Percentiles rank a stretch among this genome's conserved stretches.
Conservation (phyloP, 2,113 vertebrate species). For the Macroglossus sobrinus region DNA sequence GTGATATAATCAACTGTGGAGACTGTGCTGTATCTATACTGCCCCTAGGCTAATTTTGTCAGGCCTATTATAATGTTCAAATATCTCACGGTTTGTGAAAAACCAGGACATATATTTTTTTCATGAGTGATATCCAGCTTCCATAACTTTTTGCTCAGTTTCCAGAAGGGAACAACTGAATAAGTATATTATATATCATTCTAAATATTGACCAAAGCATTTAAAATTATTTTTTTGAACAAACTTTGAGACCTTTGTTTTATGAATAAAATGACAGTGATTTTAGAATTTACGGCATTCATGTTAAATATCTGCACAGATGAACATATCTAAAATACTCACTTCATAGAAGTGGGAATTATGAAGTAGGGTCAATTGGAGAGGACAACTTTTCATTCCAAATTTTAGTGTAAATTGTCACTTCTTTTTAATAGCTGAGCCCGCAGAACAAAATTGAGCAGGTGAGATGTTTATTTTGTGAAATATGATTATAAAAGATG, state of each 20-base stretch:
- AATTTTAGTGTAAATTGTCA: constrained; percentile 49
- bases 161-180: neutral
- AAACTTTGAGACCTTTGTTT: neutral
- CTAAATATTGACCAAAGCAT: neutral
- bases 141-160: neutral
- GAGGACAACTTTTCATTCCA: constrained; percentile 41
- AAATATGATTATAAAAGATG: constrained; percentile 31
- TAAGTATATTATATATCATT: neutral
- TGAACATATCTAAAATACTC: constrained; percentile 46
- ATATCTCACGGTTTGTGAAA: neutral
- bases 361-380: neutral
- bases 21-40: neutral
- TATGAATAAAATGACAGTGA: neutral
- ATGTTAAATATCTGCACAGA: neutral
- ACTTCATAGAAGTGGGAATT: constrained; percentile 29
- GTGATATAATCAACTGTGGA: neutral
- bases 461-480: constrained; percentile 63
- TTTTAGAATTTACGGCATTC: constrained; percentile 48
- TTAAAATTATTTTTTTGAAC: constrained; percentile 2
- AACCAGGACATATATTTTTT: neutral
- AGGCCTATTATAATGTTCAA: neutral
- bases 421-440: constrained; percentile 45
- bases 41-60: neutral
- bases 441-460: constrained; percentile 15
- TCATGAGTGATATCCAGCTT: neutral